phyloP scores from a whole-genome alignment of 1,140 invertebrate genomes.

The Sarcophaga peregrina region DNA sequence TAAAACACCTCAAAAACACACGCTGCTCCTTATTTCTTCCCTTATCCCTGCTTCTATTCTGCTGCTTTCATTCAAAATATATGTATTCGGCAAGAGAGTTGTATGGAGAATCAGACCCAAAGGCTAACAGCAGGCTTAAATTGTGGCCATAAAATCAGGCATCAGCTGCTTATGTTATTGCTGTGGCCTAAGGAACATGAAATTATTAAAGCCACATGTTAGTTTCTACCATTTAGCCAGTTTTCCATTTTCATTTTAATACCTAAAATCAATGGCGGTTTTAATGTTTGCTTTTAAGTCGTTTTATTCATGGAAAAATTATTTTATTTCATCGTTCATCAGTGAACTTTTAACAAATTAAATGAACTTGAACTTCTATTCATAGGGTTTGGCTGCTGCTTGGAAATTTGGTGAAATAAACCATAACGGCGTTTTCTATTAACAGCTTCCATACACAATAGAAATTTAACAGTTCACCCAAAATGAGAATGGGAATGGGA shows the following conservation, averaged over 20 bases:
- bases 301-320: too few relatives aligned
- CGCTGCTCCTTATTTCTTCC: not conserved
- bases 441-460: not conserved
- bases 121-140: not conserved
- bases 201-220: constrained; percentile 33
- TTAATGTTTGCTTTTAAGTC: not conserved
- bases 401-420: constrained; percentile 19
- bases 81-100: not conserved
- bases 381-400: not conserved
- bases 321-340: constrained; percentile 19
- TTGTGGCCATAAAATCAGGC: not conserved
- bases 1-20: constrained; percentile 16
- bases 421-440: constrained; percentile 4
- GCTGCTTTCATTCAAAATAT: not conserved
- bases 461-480: not conserved
- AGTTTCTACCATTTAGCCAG: not conserved
- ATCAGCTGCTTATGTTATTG: constrained; percentile 14
- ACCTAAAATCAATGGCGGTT: not conserved
- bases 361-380: constrained; percentile 47
- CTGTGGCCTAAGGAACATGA: not conserved
- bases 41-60: not conserved
- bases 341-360: constrained; percentile 39
- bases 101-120: not conserved
- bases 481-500: not conserved
- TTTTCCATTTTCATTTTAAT: not conserved